These are phyloP conservation scores for Grapholita molesta DNA, from an alignment of 1,140 invertebrate species.

Conservation along the genomic window DNA sequence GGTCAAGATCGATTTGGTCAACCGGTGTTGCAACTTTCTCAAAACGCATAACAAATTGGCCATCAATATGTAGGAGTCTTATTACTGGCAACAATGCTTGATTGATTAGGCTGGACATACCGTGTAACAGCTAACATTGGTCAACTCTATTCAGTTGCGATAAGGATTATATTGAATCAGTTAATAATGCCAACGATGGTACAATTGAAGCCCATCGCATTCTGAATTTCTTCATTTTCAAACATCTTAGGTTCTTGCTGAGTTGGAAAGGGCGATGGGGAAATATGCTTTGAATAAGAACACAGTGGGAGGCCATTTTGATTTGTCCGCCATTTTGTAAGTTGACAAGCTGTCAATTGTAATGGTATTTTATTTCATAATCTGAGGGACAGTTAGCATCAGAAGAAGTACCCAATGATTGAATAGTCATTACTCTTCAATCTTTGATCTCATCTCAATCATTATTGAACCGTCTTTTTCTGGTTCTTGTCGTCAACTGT, in stretches of 20 bases:
- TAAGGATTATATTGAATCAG: neutral
- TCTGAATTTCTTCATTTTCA: neutral
- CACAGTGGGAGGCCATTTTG: neutral
- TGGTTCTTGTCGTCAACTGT: no score
- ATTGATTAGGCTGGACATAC: conserved; percentile 21
- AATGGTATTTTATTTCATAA: neutral
- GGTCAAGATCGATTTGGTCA: conserved; percentile 13
- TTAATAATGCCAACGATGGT: neutral
- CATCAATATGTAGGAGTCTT: conserved; percentile 3
- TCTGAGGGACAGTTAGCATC: neutral
- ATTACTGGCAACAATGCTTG: conserved; percentile 20
- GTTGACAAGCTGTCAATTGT: neutral
- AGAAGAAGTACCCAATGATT: neutral
- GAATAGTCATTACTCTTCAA: no score
- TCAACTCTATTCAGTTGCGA: neutral
- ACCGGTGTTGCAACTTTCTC: conserved; percentile 19
- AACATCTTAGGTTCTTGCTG: neutral
- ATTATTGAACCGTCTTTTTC: no score
- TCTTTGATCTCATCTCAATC: no score
- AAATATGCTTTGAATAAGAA: neutral
- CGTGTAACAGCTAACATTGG: neutral
- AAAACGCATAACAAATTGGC: conserved; percentile 12
- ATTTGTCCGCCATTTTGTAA: neutral
- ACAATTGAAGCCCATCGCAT: no score
- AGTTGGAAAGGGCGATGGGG: neutral